phyloP scores from a whole-genome alignment of 2,888 invertebrate genomes.

The Acrocera orbiculus region DNA sequence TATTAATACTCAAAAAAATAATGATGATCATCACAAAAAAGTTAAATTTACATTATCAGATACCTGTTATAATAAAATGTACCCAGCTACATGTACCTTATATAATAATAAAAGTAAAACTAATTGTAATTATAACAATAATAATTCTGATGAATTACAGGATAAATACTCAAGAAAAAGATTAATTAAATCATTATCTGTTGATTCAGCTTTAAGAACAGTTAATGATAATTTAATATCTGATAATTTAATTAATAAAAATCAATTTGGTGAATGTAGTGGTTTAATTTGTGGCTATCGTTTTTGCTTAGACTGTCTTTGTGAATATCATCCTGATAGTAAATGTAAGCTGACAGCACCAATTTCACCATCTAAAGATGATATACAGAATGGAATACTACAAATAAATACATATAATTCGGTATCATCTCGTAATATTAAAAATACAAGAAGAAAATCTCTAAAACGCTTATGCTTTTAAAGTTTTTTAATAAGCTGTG shows the following conservation, averaged over 20 bases:
- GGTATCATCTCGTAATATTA: too few relatives aligned
- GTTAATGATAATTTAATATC: too few relatives aligned
- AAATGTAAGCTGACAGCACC: constrained; percentile 18
- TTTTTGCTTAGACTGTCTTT: constrained; percentile 20
- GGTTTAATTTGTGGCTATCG: constrained; percentile 16
- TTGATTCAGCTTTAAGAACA: constrained; percentile 7
- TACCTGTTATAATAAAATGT: background rate
- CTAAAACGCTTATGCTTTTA: too few relatives aligned
- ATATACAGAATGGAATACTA: constrained; percentile 5
- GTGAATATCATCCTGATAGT: constrained; percentile 20
- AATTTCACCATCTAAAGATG: constrained; percentile 19
- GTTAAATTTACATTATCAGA: background rate
- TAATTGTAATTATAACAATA: too few relatives aligned
- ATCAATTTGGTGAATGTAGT: constrained; percentile 6
- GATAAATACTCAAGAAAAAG: background rate
- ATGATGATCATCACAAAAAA: background rate
- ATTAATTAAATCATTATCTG: constrained; percentile 8
- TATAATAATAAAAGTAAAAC: too few relatives aligned
- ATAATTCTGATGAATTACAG: constrained; percentile 3
- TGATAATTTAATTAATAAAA: too few relatives aligned
- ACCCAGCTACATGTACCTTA: too few relatives aligned
- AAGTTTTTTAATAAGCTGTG: too few relatives aligned
- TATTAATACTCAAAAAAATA: constrained; percentile 2
- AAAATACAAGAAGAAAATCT: too few relatives aligned
- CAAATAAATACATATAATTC: background rate